These are phyloP conservation scores for Cercopithecus mitis DNA, from an alignment of 2,797 vertebrate species.

Conservation along the genomic window DNA sequence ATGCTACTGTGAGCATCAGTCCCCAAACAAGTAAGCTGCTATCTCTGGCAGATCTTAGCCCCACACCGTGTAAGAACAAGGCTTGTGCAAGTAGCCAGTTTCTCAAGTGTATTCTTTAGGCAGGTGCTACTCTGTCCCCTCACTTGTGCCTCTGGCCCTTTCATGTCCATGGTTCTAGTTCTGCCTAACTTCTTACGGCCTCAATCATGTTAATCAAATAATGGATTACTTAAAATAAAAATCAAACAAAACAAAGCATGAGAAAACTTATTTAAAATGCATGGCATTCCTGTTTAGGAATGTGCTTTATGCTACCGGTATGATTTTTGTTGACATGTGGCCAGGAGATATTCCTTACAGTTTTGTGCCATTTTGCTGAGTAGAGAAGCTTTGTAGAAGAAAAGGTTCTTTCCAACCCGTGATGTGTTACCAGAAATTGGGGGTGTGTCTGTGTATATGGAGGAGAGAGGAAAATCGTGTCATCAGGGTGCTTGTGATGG, in stretches of 20 bases:
- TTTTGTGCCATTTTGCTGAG: neutral
- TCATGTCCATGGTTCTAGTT: neutral
- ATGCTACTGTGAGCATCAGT: accelerated
- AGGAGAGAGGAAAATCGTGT: neutral
- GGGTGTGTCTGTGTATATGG: neutral
- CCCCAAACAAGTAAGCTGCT: accelerated
- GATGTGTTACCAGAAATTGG: neutral
- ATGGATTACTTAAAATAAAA: neutral
- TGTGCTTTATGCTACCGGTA: neutral
- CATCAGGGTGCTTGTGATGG: neutral
- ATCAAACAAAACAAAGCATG: neutral
- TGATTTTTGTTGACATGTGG: neutral
- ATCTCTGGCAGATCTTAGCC: neutral
- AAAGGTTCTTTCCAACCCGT: neutral
- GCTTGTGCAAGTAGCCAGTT: accelerated
- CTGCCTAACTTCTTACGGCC: neutral
- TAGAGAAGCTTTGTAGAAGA: neutral
- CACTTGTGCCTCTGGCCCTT: neutral
- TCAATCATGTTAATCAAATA: neutral
- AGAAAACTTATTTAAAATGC: neutral
- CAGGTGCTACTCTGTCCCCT: neutral
- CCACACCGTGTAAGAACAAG: neutral
- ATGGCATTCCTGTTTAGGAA: neutral
- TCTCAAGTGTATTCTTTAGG: neutral
- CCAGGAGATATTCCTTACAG: neutral